These are phyloP conservation scores for Antheraea assamensis DNA, from an alignment of 2,888 invertebrate genomes.

Conservation along the genomic window DNA sequence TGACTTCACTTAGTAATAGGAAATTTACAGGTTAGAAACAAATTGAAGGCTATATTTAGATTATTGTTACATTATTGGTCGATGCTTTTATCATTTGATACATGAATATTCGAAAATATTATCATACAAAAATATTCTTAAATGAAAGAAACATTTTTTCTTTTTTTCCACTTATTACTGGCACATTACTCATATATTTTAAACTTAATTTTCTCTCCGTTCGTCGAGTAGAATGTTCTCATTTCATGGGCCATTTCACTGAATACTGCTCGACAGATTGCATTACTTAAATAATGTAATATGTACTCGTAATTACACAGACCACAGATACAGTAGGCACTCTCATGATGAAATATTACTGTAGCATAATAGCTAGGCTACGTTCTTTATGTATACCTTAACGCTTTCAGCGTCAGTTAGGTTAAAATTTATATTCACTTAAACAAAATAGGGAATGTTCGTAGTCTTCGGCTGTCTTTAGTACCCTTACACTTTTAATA, in stretches of 20 bases:
- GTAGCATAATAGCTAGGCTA: neutral
- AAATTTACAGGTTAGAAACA: neutral
- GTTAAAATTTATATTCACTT: slow-evolving; percentile 8
- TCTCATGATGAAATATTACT: slow-evolving; percentile 1
- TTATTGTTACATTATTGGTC: neutral
- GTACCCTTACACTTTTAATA: neutral
- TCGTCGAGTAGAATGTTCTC: slow-evolving; percentile 9
- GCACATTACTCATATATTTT: slow-evolving; percentile 2
- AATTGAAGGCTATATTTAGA: neutral
- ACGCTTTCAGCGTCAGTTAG: neutral
- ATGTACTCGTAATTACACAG: slow-evolving; percentile 7
- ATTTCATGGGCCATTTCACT: slow-evolving; percentile 13
- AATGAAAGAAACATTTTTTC: neutral
- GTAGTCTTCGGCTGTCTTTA: neutral
- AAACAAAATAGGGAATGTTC: neutral
- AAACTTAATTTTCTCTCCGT: slow-evolving; percentile 8
- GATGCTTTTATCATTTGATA: neutral
- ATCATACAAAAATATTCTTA: neutral
- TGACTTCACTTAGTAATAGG: neutral
- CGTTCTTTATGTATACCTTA: slow-evolving; percentile 1
- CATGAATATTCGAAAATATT: neutral
- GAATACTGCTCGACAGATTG: slow-evolving; percentile 10
- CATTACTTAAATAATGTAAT: slow-evolving; percentile 13
- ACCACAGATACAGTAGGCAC: neutral
- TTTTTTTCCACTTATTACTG: neutral